Evolutionary conservation across 2,797 vertebrate genomes (phyloP), one percentile per base, ranked within the genome.

Genomic region (Eidolon dupreanum): DNA sequence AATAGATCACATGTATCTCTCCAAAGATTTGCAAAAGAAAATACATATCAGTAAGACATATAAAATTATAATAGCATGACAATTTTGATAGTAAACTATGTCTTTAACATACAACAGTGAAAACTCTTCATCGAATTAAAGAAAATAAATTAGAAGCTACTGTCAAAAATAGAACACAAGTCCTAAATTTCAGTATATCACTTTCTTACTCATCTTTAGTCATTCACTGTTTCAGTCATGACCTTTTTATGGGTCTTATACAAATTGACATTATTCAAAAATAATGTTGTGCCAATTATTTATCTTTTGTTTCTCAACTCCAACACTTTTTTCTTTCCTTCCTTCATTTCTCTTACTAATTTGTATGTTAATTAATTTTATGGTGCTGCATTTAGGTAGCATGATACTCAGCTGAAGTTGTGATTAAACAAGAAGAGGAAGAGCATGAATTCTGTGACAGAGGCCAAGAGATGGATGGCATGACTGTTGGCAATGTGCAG

Each of bases 41-140:
- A 22, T 86, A 28, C 28, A 33, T 61, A 8, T n/a, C 71, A 57
- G 0, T 41, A 46, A 46, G 24, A 86, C 0, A 11, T 17, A 71
- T 57, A 84, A 83, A 71, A 36, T 57, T 68, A 79, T 90, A 46
- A 65, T 1, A 53, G 31, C 7, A 66, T 5, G 77, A 22, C 13
- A 51, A 70, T 59, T 90, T 10, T 24, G 1, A 26, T 24, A 43
- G 46, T 20, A 79, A 90, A 70, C 36, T 70, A 24, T 51, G 3
- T 57, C 33, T 90, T 81, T 71, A 86, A n/a, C 90, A 59, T 78
- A 63, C 0, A 93, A 38, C 11, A 63, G 1, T 63, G 7, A 55
- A 84, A 85, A 75, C 2, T 15, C 61, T 73, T 75, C 5, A 75
- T 65, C 31, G 73, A 61, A 51, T 90, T 74, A 5, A 43, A 86